phyloP scores from a whole-genome alignment of 2,888 invertebrate species.

The Kuschelorhynchus macadamiae region DNA sequence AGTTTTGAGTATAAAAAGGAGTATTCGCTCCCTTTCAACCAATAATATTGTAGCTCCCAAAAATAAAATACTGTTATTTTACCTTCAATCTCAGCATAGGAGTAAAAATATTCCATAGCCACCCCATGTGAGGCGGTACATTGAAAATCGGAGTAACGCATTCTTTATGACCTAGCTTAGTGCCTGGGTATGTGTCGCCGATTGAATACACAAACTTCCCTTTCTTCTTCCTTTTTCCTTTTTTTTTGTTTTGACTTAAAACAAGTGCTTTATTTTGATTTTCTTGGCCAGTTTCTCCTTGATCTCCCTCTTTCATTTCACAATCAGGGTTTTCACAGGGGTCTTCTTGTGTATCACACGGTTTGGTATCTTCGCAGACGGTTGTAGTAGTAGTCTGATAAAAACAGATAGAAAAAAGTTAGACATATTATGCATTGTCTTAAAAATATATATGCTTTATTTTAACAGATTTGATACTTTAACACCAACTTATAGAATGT shows the following conservation, averaged over 20 bases:
- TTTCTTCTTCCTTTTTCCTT: constrained; percentile 44
- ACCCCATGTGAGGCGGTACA: constrained; percentile 78
- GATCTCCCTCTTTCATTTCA: constrained; percentile 20
- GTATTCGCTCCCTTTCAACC: too few relatives aligned
- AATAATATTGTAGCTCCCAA: too few relatives aligned
- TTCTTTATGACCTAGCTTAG: constrained; percentile 72
- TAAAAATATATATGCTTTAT: too few relatives aligned
- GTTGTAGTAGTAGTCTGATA: constrained; percentile 24
- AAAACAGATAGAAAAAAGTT: too few relatives aligned
- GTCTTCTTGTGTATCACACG: constrained; percentile 4
- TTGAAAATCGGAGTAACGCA: constrained; percentile 71
- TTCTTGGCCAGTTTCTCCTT: neutral
- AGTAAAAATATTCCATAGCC: constrained; percentile 74
- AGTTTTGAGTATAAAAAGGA: too few relatives aligned
- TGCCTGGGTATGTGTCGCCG: constrained; percentile 69
- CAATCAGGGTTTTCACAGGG: constrained; percentile 45
- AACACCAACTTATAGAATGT: too few relatives aligned
- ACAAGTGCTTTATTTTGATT: neutral
- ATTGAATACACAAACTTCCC: constrained; percentile 57
- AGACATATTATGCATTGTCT: too few relatives aligned
- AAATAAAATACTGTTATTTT: too few relatives aligned
- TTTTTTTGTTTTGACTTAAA: constrained; percentile 9
- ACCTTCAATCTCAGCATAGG: constrained; percentile 60
- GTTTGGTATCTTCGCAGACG: constrained; percentile 20
- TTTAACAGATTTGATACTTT: too few relatives aligned